phyloP scores from a whole-genome alignment of 2,888 invertebrate genomes.

The Drosophila merina region DNA sequence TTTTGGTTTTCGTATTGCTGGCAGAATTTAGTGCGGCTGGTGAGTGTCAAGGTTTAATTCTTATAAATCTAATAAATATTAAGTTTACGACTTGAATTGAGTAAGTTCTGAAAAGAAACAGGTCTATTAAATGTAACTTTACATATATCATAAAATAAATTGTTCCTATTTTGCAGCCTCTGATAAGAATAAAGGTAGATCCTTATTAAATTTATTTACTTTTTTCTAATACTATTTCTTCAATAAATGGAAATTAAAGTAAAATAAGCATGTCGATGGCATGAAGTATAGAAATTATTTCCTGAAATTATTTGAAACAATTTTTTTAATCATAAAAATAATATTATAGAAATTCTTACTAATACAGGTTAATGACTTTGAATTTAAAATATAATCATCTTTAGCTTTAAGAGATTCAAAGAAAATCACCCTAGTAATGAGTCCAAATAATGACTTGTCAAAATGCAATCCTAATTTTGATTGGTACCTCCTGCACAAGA shows the following conservation, averaged over 20 bases:
- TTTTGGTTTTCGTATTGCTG: conserved; percentile 64
- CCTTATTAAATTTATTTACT: too few relatives aligned
- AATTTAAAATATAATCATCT: too few relatives aligned
- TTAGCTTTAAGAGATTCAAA: too few relatives aligned
- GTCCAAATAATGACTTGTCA: background rate
- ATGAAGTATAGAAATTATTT: too few relatives aligned
- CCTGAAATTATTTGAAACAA: too few relatives aligned
- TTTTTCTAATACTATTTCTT: too few relatives aligned
- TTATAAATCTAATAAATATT: background rate
- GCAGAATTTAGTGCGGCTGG: conserved; percentile 74
- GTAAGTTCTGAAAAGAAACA: background rate
- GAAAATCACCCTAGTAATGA: background rate
- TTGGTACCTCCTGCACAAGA: conserved; percentile 1
- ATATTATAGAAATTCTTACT: too few relatives aligned
- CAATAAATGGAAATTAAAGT: too few relatives aligned
- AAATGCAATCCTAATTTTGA: background rate
- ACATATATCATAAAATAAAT: too few relatives aligned
- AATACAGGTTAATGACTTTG: too few relatives aligned
- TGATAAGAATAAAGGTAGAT: conserved; percentile 33
- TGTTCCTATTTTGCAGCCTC: conserved; percentile 26
- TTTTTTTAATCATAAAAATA: too few relatives aligned
- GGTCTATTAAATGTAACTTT: background rate
- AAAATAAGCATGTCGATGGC: too few relatives aligned
- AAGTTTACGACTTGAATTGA: background rate
- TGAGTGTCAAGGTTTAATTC: conserved; percentile 60